Percentiles rank a stretch among this genome's conserved stretches.
Evolutionary conservation across 2,888 invertebrate genomes (phyloP).

Genomic region (Blomia tropicalis): DNA sequence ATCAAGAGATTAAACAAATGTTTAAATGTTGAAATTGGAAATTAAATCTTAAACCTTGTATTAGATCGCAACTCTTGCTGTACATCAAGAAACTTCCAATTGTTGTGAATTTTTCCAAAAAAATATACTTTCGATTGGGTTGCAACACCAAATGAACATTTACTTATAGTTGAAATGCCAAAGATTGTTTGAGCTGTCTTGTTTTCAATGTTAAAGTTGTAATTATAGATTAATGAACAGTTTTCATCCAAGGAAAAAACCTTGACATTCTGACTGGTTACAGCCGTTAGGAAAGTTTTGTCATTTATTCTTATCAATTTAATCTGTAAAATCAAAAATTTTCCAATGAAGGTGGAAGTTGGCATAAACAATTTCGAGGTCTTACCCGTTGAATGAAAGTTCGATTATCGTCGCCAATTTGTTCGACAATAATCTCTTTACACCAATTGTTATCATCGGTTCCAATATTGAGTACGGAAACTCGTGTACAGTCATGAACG

Average conservation of each 20-base stretch:
- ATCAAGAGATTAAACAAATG: background rate
- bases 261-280: background rate
- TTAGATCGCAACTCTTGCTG: conserved; percentile 6
- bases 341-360: background rate
- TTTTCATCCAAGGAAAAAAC: background rate
- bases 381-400: conserved; percentile 5
- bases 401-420: background rate
- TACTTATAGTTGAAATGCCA: background rate
- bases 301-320: background rate
- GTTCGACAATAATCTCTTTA: background rate
- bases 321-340: background rate
- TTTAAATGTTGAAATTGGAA: background rate
- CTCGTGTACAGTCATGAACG: background rate
- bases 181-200: background rate
- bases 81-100: background rate
- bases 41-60: background rate
- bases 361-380: background rate
- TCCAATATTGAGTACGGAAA: background rate
- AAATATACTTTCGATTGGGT: background rate
- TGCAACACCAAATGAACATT: background rate
- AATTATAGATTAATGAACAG: background rate
- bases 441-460: background rate
- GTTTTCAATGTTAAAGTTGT: background rate
- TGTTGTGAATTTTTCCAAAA: background rate
- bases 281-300: background rate